Percentiles rank a stretch among this genome's conserved stretches.
These are phyloP conservation scores for Porites rus DNA, from an alignment of 92 coral and sea anemone genomes.

Conservation along the genomic window DNA sequence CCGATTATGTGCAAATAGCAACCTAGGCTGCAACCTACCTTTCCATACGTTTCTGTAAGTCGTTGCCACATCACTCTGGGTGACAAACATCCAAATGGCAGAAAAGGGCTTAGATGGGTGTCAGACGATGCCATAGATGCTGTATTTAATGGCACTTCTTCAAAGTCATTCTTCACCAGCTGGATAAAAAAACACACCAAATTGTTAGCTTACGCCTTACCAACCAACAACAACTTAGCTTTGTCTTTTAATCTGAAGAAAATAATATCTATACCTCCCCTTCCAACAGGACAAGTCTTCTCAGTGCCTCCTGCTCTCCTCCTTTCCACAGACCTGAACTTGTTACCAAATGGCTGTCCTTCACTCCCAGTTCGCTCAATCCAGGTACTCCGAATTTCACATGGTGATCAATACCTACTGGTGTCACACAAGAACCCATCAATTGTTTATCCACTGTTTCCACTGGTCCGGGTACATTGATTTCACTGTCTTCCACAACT, in stretches of 20 bases:
- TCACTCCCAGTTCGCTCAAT: slow-evolving; percentile 70
- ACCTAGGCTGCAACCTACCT: slow-evolving; percentile 43
- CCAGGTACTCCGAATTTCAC: slow-evolving; percentile 56
- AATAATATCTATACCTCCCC: slow-evolving; percentile 32
- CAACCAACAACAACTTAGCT: background rate
- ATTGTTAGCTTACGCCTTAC: no score
- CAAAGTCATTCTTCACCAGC: slow-evolving; percentile 46
- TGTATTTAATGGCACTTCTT: slow-evolving; percentile 11
- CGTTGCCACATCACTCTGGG: slow-evolving; percentile 66
- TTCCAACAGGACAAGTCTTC: slow-evolving; percentile 43
- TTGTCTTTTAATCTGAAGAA: background rate
- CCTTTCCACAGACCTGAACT: slow-evolving; percentile 66
- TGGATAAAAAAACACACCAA: background rate
- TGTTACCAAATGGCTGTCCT: slow-evolving; percentile 34
- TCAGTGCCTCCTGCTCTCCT: slow-evolving; percentile 75
- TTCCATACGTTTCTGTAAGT: slow-evolving; percentile 44
- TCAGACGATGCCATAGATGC: slow-evolving; percentile 51
- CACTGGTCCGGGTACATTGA: slow-evolving; percentile 38
- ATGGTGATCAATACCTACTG: slow-evolving; percentile 6
- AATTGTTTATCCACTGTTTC: slow-evolving; percentile 46
- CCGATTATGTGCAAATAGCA: background rate
- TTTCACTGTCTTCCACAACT: slow-evolving; percentile 56
- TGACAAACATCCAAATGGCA: slow-evolving; percentile 85
- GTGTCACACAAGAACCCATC: slow-evolving; percentile 50
- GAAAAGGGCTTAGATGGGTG: slow-evolving; percentile 77